Evolutionary conservation across 2,888 invertebrate genomes (phyloP), one percentile per base, ranked within the genome.

Genomic region (Eilema caniola): DNA sequence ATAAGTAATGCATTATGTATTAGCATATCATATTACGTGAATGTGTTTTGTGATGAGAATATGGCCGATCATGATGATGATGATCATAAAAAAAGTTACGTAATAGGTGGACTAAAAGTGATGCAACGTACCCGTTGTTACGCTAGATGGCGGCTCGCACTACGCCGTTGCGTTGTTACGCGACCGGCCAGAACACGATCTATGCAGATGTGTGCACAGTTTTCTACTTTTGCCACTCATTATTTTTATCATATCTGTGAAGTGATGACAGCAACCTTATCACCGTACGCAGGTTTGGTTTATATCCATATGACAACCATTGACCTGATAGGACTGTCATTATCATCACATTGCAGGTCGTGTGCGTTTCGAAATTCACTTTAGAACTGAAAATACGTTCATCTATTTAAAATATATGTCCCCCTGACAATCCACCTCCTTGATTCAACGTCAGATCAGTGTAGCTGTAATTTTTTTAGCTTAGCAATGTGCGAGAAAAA

Each of bases 401-500:
- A 4, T 14, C 16, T 4, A 16, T 16, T 41, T 0, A 20, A 20
- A 1, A 47, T 7, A 20, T 47, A 14, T n/a, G 47, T 10, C 41
- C 3, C 41, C 16, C 41, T 47, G 7, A 20, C 0, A 20, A 47
- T 0, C 41, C 31, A 28, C 28, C 4, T 33, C 33, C 8, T 33
- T 1, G 33, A 33, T 7, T 8, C 8, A 33, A 7, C 8, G 10
- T 8, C 33, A 33, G 33, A 33, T 33, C 33, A 33, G 33, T 33
- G 5, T 20, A 47, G 47, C 20, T 47, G 47, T 53, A 53, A 20
- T 2, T 8, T 24, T n/a, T 62, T 41, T 41, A 62, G 0, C 72
- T 82, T 83, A 86, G 88, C 87, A 89, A 89, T 88, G 84, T 83
- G 76, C 77, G 85, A 33, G 8, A 33, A 33, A 33, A 33, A 12